These are phyloP conservation scores for Pachliopta kotzebuea DNA, from an alignment of 2,888 invertebrate species.

Conservation along the genomic window DNA sequence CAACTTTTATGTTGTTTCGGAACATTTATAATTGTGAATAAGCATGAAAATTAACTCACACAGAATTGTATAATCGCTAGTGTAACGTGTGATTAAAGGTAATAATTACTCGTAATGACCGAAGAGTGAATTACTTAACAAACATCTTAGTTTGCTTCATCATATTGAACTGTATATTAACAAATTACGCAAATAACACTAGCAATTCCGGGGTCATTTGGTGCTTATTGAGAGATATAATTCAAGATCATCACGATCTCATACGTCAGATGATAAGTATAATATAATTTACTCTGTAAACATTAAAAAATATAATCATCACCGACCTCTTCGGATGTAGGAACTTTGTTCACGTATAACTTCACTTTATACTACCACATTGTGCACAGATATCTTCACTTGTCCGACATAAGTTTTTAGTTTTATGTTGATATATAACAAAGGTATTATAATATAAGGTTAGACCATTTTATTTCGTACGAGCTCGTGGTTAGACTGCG, in stretches of 20 bases:
- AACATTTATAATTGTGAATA: constrained; percentile 21
- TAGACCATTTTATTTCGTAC: constrained; percentile 30
- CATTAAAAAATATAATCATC: constrained; percentile 8
- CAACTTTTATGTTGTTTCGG: background rate
- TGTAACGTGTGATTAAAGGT: background rate
- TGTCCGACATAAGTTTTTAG: background rate
- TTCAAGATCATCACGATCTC: constrained; percentile 41
- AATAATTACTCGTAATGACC: background rate
- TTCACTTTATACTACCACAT: constrained; percentile 20
- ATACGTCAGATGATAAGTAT: constrained; percentile 32
- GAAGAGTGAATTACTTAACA: background rate
- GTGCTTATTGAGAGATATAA: constrained; percentile 47
- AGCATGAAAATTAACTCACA: constrained; percentile 12
- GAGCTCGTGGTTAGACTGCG: constrained; percentile 27
- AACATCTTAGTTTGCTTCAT: constrained; percentile 33
- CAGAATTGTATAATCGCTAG: constrained; percentile 5
- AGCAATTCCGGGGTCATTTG: constrained; percentile 57
- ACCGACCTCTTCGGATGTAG: constrained; percentile 7
- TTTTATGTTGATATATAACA: background rate
- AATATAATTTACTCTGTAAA: constrained; percentile 13
- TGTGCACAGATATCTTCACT: constrained; percentile 6
- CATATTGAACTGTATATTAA: constrained; percentile 45
- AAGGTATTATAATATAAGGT: constrained; percentile 25
- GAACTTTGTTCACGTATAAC: constrained; percentile 7
- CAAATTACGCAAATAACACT: constrained; percentile 57